phyloP scores from a whole-genome alignment of 92 coral and sea anemone species.

The Paramuricea clavata region DNA sequence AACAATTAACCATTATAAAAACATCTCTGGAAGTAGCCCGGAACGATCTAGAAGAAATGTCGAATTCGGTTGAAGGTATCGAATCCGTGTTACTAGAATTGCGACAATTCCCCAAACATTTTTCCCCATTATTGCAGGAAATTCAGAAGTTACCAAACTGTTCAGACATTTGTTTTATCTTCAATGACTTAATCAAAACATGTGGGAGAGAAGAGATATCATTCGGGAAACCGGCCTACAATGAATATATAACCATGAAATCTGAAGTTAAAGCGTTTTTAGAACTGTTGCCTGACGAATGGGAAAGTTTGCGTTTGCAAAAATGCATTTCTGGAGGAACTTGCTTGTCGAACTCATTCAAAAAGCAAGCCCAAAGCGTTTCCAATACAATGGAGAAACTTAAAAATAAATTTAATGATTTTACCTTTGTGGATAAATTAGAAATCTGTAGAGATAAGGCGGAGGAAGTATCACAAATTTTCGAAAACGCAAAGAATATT shows the following conservation, averaged over 20 bases:
- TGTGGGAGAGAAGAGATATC: slow-evolving; percentile 75
- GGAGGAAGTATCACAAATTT: slow-evolving; percentile 72
- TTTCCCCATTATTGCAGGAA: slow-evolving; percentile 77
- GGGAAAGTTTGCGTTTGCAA: slow-evolving; percentile 79
- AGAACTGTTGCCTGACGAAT: slow-evolving; percentile 83
- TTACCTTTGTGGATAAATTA: slow-evolving; percentile 77
- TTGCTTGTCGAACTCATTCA: slow-evolving; percentile 80
- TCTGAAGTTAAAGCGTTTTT: slow-evolving; percentile 71
- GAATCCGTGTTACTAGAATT: slow-evolving; percentile 69
- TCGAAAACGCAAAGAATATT: slow-evolving; percentile 75
- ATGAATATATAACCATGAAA: slow-evolving; percentile 73
- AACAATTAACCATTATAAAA: slow-evolving; percentile 71
- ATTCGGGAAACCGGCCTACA: slow-evolving; percentile 67
- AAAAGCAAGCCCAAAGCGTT: slow-evolving; percentile 83
- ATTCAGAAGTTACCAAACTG: slow-evolving; percentile 83
- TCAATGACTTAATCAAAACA: slow-evolving; percentile 73
- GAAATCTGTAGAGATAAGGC: slow-evolving; percentile 72
- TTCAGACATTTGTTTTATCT: slow-evolving; percentile 60
- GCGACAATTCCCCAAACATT: slow-evolving; percentile 81
- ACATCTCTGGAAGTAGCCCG: slow-evolving; percentile 72
- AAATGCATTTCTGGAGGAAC: slow-evolving; percentile 83
- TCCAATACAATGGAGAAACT: slow-evolving; percentile 66
- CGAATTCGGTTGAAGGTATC: slow-evolving; percentile 70
- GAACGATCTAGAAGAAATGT: slow-evolving; percentile 65
- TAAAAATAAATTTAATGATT: slow-evolving; percentile 53